Evolutionary conservation across 2,888 invertebrate species (phyloP).

Genomic region (Endomychus coccineus): DNA sequence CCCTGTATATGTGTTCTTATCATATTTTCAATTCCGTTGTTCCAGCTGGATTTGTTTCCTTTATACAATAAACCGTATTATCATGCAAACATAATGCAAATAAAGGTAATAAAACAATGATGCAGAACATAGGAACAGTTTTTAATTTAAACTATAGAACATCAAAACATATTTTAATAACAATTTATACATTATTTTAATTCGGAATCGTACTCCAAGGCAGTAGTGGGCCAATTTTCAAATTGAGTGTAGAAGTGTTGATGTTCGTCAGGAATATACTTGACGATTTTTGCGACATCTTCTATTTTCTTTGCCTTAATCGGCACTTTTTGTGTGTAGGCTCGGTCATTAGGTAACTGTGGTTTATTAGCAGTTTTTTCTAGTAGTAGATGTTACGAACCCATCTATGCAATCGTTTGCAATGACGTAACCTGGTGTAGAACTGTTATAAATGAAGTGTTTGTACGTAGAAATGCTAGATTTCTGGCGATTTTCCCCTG

Average conservation of each 20-base stretch:
- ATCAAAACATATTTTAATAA: no score
- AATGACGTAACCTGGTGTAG: conserved; percentile 1
- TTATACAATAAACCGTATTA: no score
- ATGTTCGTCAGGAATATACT: conserved; percentile 14
- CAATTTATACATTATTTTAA: no score
- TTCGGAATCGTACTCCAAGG: no score
- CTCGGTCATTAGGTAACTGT: neutral
- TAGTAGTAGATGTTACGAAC: neutral
- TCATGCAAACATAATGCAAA: no score
- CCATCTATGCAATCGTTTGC: neutral
- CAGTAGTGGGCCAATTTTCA: conserved; percentile 7
- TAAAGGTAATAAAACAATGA: no score
- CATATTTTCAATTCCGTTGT: no score
- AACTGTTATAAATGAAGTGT: conserved; percentile 4
- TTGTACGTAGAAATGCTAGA: conserved; percentile 16
- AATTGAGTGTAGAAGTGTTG: conserved; percentile 16
- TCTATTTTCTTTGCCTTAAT: conserved; percentile 18
- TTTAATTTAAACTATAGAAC: no score
- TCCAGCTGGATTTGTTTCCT: no score
- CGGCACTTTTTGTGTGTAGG: conserved; percentile 16
- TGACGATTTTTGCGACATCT: conserved; percentile 15
- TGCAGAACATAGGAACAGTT: no score
- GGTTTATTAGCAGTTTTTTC: neutral
- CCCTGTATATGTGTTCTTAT: no score
- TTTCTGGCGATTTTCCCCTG: no score